Conservation (phyloP, 2,113 vertebrate genomes). For the Strix uralensis region DNA sequence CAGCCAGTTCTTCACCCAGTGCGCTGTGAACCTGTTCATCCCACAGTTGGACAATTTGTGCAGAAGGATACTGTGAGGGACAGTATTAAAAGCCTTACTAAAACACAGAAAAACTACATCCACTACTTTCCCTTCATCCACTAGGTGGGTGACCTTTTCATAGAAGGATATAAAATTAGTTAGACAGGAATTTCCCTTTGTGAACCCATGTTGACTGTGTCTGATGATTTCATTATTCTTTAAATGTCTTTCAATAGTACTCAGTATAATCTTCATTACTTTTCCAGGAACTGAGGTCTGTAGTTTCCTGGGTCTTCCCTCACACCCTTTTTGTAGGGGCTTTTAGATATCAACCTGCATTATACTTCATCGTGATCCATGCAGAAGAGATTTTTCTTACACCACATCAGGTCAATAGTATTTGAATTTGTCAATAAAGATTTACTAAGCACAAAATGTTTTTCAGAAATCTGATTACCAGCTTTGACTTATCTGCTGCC, state of each 20-base stretch:
- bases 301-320: background rate
- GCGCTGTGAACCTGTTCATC: accelerated
- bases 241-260: background rate
- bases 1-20: background rate
- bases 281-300: background rate
- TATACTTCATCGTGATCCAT: background rate
- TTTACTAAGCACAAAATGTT: background rate
- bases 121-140: background rate
- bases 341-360: background rate
- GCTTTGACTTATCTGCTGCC: background rate
- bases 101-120: background rate
- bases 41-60: background rate
- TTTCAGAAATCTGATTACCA: background rate
- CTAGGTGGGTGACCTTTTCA: background rate
- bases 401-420: background rate
- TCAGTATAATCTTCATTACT: background rate
- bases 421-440: background rate
- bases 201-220: no score
- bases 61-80: background rate
- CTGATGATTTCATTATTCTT: no score
- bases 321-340: background rate
- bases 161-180: background rate
- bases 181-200: no score
- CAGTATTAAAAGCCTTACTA: background rate
- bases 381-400: background rate